phyloP scores from a whole-genome alignment of 1,140 invertebrate species.

The Drosophila tristis region DNA sequence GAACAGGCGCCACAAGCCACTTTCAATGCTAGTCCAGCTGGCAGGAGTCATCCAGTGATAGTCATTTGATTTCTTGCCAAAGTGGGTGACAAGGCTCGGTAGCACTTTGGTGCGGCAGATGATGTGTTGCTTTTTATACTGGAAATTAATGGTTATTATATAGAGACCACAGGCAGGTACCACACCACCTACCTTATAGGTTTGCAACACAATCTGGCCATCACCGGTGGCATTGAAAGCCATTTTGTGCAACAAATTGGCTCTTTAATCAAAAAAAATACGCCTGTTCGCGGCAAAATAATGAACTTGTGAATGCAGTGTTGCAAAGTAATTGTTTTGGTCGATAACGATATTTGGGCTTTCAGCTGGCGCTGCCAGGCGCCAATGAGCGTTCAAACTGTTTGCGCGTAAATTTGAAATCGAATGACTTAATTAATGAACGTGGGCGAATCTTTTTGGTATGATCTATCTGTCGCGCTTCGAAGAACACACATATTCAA shows the following conservation, averaged over 20 bases:
- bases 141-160: not conserved
- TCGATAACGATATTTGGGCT: too few relatives aligned
- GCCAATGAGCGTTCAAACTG: not conserved
- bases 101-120: slow-evolving; percentile 45
- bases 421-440: slow-evolving; percentile 34
- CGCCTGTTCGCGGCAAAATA: not conserved
- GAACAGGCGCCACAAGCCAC: slow-evolving; percentile 29
- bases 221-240: slow-evolving; percentile 32
- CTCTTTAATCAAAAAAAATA: not conserved
- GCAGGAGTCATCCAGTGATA: slow-evolving; percentile 59
- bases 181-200: slow-evolving; percentile 42
- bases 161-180: too few relatives aligned
- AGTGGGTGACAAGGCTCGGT: slow-evolving; percentile 30
- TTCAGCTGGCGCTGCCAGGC: not conserved
- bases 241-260: slow-evolving; percentile 35
- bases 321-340: too few relatives aligned
- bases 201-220: slow-evolving; percentile 45
- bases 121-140: slow-evolving; percentile 48
- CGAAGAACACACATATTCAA: too few relatives aligned
- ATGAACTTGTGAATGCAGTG: not conserved
- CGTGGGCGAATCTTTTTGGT: not conserved
- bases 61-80: slow-evolving; percentile 23
- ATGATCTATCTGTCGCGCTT: slow-evolving; percentile 6
- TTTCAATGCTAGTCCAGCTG: slow-evolving; percentile 29
- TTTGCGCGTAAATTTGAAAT: not conserved